Conservation (phyloP, 1,140 invertebrate species). For the Neotoxoptera formosana region DNA sequence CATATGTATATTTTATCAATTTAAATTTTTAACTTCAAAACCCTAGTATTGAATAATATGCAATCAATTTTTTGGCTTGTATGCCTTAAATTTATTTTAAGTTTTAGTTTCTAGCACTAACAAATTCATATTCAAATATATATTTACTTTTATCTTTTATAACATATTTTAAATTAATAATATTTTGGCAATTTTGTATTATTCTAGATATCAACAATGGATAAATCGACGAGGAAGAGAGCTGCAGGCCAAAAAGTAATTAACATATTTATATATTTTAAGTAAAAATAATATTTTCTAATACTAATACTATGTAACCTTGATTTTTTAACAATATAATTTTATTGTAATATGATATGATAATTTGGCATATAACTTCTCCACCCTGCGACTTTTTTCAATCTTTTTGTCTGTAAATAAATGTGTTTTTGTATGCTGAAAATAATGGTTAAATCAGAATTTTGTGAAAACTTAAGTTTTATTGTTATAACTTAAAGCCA, state of each 20-base stretch:
- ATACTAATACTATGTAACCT: neutral
- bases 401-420: neutral
- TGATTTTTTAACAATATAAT: neutral
- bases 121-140: too few species aligned
- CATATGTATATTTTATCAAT: too few species aligned
- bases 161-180: neutral
- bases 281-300: neutral
- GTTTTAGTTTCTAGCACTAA: too few species aligned
- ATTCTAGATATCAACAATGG: slow-evolving; percentile 31
- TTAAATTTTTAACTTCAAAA: too few species aligned
- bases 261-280: neutral
- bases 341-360: too few species aligned
- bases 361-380: neutral
- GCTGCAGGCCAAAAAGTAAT: neutral
- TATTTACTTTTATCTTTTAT: neutral
- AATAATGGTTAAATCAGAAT: neutral
- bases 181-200: neutral
- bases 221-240: neutral
- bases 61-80: too few species aligned
- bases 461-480: neutral
- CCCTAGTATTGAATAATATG: too few species aligned
- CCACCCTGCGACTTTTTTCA: neutral
- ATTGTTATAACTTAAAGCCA: neutral
- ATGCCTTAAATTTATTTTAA: too few species aligned
- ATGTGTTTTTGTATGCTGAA: neutral